phyloP scores from a whole-genome alignment of 2,888 invertebrate species.

The Melangyna quadrimaculata region DNA sequence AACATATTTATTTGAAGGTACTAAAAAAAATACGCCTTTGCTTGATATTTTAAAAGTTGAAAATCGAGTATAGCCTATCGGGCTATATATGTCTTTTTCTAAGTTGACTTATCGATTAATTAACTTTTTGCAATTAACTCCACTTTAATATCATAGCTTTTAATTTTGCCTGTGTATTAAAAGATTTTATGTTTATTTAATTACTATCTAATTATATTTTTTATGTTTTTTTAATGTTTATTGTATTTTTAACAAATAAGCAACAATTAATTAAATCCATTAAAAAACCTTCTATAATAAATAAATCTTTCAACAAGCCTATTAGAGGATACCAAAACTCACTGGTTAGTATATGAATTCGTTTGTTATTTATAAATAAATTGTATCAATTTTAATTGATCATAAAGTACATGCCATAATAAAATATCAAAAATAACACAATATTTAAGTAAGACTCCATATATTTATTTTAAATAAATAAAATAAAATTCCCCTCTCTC shows the following conservation, averaged over 20 bases:
- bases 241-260: not conserved
- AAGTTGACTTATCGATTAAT: not conserved
- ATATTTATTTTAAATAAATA: not conserved
- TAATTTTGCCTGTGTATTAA: not conserved
- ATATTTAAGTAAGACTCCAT: not conserved
- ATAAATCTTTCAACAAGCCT: not conserved
- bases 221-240: not conserved
- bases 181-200: not conserved
- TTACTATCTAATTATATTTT: not conserved
- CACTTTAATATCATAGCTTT: not conserved
- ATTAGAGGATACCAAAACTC: not conserved
- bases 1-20: too few relatives aligned
- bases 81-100: too few relatives aligned
- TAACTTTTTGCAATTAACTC: not conserved
- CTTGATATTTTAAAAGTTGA: too few relatives aligned
- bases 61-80: too few relatives aligned
- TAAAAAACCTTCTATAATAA: not conserved
- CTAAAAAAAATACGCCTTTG: too few relatives aligned
- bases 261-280: not conserved
- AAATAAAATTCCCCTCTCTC: not conserved
- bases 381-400: not conserved
- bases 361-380: not conserved
- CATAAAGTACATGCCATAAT: not conserved
- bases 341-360: not conserved
- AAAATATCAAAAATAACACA: not conserved